phyloP scores from a whole-genome alignment of 2,888 invertebrate species.

The Mimumesa dahlbomi region DNA sequence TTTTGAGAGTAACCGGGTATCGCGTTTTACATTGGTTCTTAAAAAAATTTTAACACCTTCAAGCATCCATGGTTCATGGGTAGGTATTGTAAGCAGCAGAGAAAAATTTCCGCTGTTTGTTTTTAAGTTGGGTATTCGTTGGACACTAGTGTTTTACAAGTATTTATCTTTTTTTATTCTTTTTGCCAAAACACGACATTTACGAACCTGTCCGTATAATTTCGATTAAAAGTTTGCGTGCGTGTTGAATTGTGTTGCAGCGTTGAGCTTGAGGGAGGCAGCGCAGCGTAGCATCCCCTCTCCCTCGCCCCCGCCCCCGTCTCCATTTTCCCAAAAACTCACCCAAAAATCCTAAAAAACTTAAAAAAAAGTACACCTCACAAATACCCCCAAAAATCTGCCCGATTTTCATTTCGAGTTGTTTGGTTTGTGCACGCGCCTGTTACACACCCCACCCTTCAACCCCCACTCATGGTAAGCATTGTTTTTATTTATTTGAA shows the following conservation, averaged over 20 bases:
- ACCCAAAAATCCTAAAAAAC: slow-evolving; percentile 61
- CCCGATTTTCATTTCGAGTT: slow-evolving; percentile 80
- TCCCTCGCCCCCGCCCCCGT: slow-evolving; percentile 66
- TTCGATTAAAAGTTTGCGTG: slow-evolving; percentile 78
- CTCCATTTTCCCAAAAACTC: slow-evolving; percentile 52
- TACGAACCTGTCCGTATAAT: slow-evolving; percentile 54
- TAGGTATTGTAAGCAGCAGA: slow-evolving; percentile 52
- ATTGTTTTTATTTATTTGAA: slow-evolving; percentile 79
- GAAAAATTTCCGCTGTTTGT: slow-evolving; percentile 38
- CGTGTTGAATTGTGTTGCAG: slow-evolving; percentile 80
- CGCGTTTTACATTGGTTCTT: slow-evolving; percentile 42
- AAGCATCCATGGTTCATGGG: slow-evolving; percentile 47
- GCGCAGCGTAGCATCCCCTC: slow-evolving; percentile 79
- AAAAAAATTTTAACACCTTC: slow-evolving; percentile 54
- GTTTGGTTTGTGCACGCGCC: slow-evolving; percentile 81
- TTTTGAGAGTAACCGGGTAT: slow-evolving; percentile 70
- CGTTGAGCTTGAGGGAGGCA: slow-evolving; percentile 81
- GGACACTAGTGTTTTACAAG: slow-evolving; percentile 28
- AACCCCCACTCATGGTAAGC: slow-evolving; percentile 80
- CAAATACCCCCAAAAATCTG: slow-evolving; percentile 74
- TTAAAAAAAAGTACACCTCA: slow-evolving; percentile 63
- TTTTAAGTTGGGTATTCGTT: slow-evolving; percentile 49
- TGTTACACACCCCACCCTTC: slow-evolving; percentile 80
- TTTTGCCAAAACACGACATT: slow-evolving; percentile 51
- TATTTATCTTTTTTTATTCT: slow-evolving; percentile 37